Base-by-base conservation (phyloP, 2,888 invertebrate species). In the Theretra japonica region DNA sequence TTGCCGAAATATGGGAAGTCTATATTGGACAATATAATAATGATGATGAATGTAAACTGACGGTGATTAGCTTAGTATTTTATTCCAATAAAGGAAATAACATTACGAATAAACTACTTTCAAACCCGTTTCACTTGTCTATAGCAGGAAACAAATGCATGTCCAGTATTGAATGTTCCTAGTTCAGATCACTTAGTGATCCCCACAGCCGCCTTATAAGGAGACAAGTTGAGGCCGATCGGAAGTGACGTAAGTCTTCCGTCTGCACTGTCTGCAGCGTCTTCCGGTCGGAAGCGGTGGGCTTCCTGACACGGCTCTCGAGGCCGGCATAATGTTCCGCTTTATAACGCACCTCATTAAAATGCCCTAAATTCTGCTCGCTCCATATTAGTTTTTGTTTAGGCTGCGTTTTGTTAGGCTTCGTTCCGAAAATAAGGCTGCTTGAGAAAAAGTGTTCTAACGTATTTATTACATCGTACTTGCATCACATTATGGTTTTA, bases 231-330 rank as follows among this genome's bases (percentile, higher is more conserved):
- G 78, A 82, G 83, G 84, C 73, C 80, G 75, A 76, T 83, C 84
- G 90, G 90, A 90, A 91, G 84, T 89, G 87, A 85, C 87, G 87
- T 79, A 75, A 77, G 78, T 77, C 80, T 84, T 85, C 86, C 85
- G 88, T 81, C 85, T 84, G 83, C 83, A 80, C 73, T 72, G 79
- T 81, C 86, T 83, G 82, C 83, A 80, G 74, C 71, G 78, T 80
- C 87, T 93, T 93, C 93, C 92, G 92, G 82, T 87, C 90, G 92
- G 92, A 91, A 92, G 90, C 80, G 79, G 73, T 74, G 76, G 79
- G 84, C 86, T 92, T 92, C 91, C 92, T 90, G 86, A 82, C 70
- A 76, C 79, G 78, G 77, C 77, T 81, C 81, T 77, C 84, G 88
- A 89, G 90, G 90, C 82, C 89, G 83, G 75, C 41, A 72, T 75